phyloP scores from a whole-genome alignment of 2,888 invertebrate species.

The Cataglyphis altisquamis region DNA sequence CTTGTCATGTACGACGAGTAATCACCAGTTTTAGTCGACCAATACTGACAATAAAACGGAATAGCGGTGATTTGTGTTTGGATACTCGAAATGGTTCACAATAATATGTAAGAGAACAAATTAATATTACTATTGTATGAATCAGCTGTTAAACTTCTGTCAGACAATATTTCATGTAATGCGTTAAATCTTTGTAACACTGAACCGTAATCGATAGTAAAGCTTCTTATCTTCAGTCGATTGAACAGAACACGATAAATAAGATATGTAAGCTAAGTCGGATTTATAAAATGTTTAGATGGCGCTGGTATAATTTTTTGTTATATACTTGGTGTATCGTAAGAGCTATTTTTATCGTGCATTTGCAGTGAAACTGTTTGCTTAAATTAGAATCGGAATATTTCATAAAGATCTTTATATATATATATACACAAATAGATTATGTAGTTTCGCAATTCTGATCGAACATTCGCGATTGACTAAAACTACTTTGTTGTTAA shows the following conservation, averaged over 20 bases:
- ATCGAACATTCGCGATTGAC: neutral
- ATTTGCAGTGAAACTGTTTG: neutral
- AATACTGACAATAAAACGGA: neutral
- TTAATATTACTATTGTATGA: neutral
- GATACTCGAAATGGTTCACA: neutral
- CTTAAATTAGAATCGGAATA: slow-evolving; percentile 37
- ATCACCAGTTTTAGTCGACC: neutral
- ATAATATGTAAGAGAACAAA: neutral
- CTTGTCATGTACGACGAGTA: neutral
- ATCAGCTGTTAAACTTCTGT: neutral
- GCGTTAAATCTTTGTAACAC: neutral
- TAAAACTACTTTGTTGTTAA: neutral
- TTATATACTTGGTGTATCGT: neutral
- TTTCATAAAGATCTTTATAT: slow-evolving; percentile 10
- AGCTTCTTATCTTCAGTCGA: neutral
- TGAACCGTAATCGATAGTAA: neutral
- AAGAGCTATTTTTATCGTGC: slow-evolving; percentile 11
- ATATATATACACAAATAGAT: slow-evolving; percentile 6
- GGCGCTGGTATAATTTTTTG: neutral
- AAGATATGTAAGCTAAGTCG: neutral
- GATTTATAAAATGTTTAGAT: slow-evolving; percentile 4
- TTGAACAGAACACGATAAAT: neutral
- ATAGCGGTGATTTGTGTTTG: neutral
- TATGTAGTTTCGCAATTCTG: neutral
- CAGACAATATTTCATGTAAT: neutral